Evolutionary conservation across 2,113 vertebrate species (phyloP), one percentile per base, ranked within the genome.

Genomic region (Podiceps cristatus): DNA sequence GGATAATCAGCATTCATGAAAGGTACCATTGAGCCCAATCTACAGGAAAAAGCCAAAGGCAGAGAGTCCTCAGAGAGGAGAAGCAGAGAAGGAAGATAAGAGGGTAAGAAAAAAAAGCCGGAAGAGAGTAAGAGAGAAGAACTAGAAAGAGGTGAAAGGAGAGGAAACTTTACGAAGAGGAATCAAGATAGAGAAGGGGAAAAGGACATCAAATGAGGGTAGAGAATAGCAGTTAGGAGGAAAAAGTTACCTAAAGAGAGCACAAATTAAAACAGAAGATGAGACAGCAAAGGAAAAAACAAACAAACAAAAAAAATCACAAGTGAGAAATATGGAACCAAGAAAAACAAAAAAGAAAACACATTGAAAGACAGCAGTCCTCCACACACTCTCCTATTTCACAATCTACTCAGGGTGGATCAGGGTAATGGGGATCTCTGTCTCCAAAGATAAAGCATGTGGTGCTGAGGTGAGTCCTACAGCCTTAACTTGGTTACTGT

Each of bases 1-100:
- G 56, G 27, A 66, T 94, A 95, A 96, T 97, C 69, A 93, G 77
- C 86, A 96, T 97, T 96, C 88, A 87, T 68, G 53, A 93, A 82
- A 37, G 78, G 77, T 89, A 75, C 84, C 58, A 72, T 72, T 80
- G 83, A 93, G 58, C 66, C 69, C 69, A 75, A 53, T 55, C 89
- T 89, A 55, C 56, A 83, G 77, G 84, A 90, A 87, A 91, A 93
- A 86, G 86, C 91, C 69, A 94, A 97, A 96, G 77, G 66, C 86
- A 91, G 69, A 78, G 45, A 82, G 44, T 85, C 86, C 58, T 94
- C 45, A 18, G 84, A 91, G 88, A 84, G 33, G 12, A 79, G 25
- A 73, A 80, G 33, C 19, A 86, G 73, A 74, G 37, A 92, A 58
- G 35, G 44, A 81, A 79, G 45, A 50, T 76, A 76, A 91, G 79